phyloP scores from a whole-genome alignment of 2,797 vertebrate genomes.

The Botia kubotai region DNA sequence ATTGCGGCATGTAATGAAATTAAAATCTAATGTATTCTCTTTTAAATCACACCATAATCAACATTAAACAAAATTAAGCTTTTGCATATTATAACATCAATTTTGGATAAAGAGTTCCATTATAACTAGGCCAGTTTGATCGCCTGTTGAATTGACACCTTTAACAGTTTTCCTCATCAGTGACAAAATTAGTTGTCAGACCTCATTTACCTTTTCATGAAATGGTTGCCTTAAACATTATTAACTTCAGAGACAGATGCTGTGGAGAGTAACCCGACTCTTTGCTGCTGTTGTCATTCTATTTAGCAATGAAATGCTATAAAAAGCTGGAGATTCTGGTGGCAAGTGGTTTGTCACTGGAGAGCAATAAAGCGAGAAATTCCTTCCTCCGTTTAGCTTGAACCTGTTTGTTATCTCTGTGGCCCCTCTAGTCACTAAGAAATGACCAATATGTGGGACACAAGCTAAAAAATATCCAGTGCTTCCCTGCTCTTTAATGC shows the following conservation, averaged over 20 bases:
- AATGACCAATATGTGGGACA: slow-evolving; percentile 10
- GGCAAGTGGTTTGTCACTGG: slow-evolving; percentile 36
- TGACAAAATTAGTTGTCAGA: slow-evolving; percentile 8
- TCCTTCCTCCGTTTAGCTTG: slow-evolving; percentile 30
- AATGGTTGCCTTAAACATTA: slow-evolving; percentile 28
- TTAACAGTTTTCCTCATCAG: slow-evolving; percentile 6
- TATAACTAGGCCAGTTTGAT: background rate
- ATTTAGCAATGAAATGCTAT: slow-evolving; percentile 1
- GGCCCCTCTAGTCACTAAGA: background rate
- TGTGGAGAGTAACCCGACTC: slow-evolving; percentile 24
- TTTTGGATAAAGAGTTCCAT: slow-evolving; percentile 7
- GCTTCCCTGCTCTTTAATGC: slow-evolving; percentile 1
- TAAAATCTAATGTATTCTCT: background rate
- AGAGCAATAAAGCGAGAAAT: slow-evolving; percentile 36
- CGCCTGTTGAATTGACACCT: background rate
- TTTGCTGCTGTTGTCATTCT: slow-evolving; percentile 32
- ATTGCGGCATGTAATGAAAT: too few relatives aligned
- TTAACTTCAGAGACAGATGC: slow-evolving; percentile 37
- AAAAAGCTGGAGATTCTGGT: slow-evolving; percentile 15
- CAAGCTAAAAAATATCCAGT: slow-evolving; percentile 18
- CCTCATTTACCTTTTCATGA: slow-evolving; percentile 31
- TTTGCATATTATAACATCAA: background rate
- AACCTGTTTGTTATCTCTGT: slow-evolving; percentile 29
- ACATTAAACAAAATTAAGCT: background rate
- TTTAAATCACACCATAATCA: background rate